phyloP scores from a whole-genome alignment of 2,113 vertebrate species.

The Apistogramma diplotaenia region DNA sequence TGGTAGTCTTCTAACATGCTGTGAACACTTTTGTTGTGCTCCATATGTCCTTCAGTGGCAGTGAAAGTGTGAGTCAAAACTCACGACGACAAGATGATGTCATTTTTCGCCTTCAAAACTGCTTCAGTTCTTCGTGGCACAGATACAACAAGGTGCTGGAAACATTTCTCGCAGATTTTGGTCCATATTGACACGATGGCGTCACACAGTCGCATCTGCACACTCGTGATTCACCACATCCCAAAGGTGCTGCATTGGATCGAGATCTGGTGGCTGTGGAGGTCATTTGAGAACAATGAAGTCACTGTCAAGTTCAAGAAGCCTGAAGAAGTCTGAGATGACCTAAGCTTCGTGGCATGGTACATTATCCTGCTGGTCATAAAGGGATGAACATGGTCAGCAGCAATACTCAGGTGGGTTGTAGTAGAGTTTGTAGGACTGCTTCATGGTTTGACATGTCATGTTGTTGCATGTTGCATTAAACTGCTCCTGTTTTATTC shows the following conservation, averaged over 20 bases:
- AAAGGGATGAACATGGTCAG: no score
- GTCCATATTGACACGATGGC: neutral
- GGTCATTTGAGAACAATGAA: neutral
- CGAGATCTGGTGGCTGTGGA: neutral
- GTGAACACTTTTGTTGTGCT: neutral
- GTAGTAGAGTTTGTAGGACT: neutral
- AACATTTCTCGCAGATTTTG: neutral
- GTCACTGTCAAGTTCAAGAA: neutral
- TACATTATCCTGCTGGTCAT: no score
- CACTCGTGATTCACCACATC: neutral
- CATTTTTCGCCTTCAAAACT: neutral
- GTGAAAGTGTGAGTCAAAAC: constrained; percentile 16
- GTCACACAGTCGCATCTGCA: neutral
- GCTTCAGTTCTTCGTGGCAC: neutral
- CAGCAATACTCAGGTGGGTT: no score
- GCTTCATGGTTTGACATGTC: neutral
- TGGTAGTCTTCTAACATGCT: constrained; percentile 9
- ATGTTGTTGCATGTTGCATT: neutral
- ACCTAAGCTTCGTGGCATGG: neutral
- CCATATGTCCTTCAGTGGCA: neutral
- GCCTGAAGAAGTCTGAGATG: neutral
- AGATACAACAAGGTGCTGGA: neutral
- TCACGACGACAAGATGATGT: neutral
- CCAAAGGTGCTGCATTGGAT: neutral
- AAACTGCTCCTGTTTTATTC: no score